Base-by-base conservation (phyloP, 2,797 vertebrate genomes). In the Phoxinus dragarum region DNA sequence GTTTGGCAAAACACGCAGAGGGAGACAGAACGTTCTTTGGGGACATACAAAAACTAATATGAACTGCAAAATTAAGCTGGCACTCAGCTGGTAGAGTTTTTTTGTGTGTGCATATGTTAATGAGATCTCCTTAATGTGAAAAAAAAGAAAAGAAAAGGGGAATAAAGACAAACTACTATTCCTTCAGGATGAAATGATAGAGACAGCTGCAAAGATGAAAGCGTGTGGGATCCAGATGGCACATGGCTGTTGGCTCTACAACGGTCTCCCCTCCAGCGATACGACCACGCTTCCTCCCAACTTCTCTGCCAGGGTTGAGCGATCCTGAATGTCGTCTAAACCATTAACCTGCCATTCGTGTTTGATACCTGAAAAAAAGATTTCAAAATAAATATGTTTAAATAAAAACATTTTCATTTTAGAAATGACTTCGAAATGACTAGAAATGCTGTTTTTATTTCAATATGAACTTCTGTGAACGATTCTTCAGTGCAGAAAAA, bases 281-380 rank as follows among this genome's bases (percentile, higher is more conserved):
- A 98, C 96, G 91, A 99, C 97, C 93, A 97, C 96, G 82, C 96
- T 98, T 84, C 98, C 97, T 89, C 98, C 98, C 92, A 99, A 93
- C 94, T 98, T 99, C 90, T 99, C 97, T 42, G 97, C 98, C 92
- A 99, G 94, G 79, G 96, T 97, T 27, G 92, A 94, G 87, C 96
- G 97, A 94, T 99, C 98, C 96, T 98, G 97, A 95, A 99, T 98
- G 93, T 99, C 98, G 88, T 99, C 98, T 95, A 98, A 96, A 79
- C 97, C 98, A 91, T 99, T 99, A 92, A 99, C 98, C 96, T 99
- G 98, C 98, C 98, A 99, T 93, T 99, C 98, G 71, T 99, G 98
- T 93, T 99, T 99, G 95, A 99, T 98, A 92, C 98, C 98, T 99
- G 95, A 69, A 95, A 84, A 75, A 87, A 4, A 54, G 27, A 19